A percentile compares a stretch with the other conserved stretches of the same genome.
These are phyloP conservation scores for Muscicapa comitata DNA, from an alignment of 2,797 vertebrate species.

Conservation along the genomic window DNA sequence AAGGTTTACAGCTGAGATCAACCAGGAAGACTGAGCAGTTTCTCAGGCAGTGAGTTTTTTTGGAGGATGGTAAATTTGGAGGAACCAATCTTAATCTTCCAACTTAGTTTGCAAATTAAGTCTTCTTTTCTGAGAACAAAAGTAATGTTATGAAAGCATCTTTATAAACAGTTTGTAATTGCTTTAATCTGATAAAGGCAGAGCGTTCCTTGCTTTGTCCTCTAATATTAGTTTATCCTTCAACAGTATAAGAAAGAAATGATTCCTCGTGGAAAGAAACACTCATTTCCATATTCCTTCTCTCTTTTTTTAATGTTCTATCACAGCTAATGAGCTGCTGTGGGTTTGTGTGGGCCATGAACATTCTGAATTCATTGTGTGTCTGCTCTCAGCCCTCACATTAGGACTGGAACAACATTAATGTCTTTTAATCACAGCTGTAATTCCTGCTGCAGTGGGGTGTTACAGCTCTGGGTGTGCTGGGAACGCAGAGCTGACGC, in stretches of 20 bases:
- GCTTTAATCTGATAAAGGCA: neutral
- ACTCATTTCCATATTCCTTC: neutral
- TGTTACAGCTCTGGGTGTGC: neutral
- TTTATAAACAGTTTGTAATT: neutral
- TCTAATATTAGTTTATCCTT: neutral
- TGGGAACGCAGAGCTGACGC: accelerated
- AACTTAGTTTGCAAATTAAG: neutral
- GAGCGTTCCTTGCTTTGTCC: neutral
- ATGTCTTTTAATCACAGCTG: neutral
- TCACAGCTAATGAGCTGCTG: neutral
- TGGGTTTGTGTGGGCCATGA: neutral
- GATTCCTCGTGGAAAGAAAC: neutral
- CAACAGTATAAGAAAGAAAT: neutral
- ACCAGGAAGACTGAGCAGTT: neutral
- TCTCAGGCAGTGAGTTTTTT: neutral
- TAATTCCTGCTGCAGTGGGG: neutral
- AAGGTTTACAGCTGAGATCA: neutral
- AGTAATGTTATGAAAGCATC: neutral
- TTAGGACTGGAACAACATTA: neutral
- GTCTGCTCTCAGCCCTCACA: neutral
- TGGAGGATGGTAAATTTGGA: neutral
- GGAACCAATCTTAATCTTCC: neutral
- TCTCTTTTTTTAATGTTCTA: neutral
- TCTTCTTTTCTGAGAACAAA: neutral
- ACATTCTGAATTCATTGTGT: neutral